Evolutionary conservation across 2,888 invertebrate genomes (phyloP), one percentile per base, ranked within the genome.

Genomic region (Chironomus riparius): DNA sequence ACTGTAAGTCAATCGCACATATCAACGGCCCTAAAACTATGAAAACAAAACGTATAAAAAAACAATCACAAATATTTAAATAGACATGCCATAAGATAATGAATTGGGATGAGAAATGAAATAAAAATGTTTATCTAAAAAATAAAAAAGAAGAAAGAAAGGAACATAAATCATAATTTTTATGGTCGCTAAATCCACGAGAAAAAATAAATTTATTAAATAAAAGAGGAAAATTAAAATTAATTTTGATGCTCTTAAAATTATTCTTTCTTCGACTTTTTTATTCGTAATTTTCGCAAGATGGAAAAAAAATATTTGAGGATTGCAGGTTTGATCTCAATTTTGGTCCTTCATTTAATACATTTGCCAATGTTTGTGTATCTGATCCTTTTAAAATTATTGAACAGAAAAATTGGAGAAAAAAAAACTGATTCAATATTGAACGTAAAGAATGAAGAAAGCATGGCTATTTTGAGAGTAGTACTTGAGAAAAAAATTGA

Each of bases 21-120:
- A n/a, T n/a, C n/a, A 24, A 3, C 22, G 3, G 7, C 38, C 38
- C 10, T 38, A 10, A 38, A 38, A 38, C 28, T 38, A 38, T 2
- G 38, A 38, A 28, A 28, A 38, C 10, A 10, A 10, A 10, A 4
- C 1, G 2, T 10, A 47, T 15, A 21, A 61, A 15, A 18, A 62
- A 47, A 62, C 72, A 72, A 72, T 72, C 72, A 72, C 72, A 72
- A 72, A 72, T 72, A 72, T 72, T 72, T 72, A 72, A 72, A 72
- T 72, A 72, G 62, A 24, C 56, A 56, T 56, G 18, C 56, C n/a
- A 18, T 4, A 70, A 7, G 56, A 56, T 18, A 70, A 70, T 69
- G 68, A 69, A 69, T 69, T 15, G 68, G 68, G 68, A 70, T 24
- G 65, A 65, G 15, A 56, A 56, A 65, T 21, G 62, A 22, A 62